These are phyloP conservation scores for Acleris literana DNA, from an alignment of 2,888 invertebrate species.

Conservation along the genomic window DNA sequence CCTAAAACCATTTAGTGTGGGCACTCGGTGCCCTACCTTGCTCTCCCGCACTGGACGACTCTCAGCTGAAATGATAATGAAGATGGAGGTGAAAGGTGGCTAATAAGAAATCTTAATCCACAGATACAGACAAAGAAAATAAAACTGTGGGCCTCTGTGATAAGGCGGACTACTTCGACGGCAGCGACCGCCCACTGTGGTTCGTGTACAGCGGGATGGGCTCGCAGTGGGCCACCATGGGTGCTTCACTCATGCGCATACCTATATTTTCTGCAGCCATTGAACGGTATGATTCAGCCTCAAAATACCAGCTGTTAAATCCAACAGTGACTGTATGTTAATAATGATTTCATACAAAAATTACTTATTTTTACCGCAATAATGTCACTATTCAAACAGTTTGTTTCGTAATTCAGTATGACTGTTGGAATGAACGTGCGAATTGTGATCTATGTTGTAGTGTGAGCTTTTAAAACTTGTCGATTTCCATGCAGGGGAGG, in stretches of 20 bases:
- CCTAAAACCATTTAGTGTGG: no score
- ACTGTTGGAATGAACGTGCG: no score
- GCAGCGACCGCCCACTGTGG: constrained; percentile 82
- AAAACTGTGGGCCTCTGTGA: constrained; percentile 56
- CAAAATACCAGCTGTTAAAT: no score
- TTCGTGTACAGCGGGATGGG: constrained; percentile 90
- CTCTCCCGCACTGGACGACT: neutral
- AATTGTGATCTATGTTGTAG: no score
- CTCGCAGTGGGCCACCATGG: constrained; percentile 88
- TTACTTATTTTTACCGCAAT: no score
- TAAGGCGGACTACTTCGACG: constrained; percentile 55
- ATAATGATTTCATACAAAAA: no score
- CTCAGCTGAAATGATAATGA: neutral
- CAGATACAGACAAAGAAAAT: constrained; percentile 53
- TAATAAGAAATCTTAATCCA: constrained; percentile 15
- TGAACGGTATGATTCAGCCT: constrained; percentile 53
- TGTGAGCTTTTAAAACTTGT: no score
- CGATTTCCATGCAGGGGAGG: no score
- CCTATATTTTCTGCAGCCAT: constrained; percentile 84
- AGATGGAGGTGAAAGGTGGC: neutral
- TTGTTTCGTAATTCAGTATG: no score
- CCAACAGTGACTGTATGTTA: no score
- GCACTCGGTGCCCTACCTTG: no score
- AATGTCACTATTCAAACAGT: no score
- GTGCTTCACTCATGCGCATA: constrained; percentile 84